Conservation (phyloP, 2,888 invertebrate species). For the Ptilodon capucinus region DNA sequence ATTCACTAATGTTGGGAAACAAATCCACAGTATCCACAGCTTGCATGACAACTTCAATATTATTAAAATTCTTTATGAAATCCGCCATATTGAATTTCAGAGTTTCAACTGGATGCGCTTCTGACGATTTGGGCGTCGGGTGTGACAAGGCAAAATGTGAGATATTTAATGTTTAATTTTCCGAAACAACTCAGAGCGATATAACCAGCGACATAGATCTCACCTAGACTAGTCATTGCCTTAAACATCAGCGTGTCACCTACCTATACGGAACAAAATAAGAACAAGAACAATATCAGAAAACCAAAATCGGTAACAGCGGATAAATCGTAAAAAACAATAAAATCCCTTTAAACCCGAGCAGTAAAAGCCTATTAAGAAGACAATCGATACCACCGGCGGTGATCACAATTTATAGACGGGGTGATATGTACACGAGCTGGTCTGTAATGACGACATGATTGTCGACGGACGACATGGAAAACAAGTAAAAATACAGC, state of each 20-base stretch:
- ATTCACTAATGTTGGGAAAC: not conserved
- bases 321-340: conserved; percentile 38
- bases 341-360: conserved; percentile 46
- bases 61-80: not conserved
- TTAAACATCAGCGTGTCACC: no score
- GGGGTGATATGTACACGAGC: conserved; percentile 66
- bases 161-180: not conserved
- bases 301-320: conserved; percentile 29
- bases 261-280: no score
- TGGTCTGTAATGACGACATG: conserved; percentile 78
- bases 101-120: not conserved
- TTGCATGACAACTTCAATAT: not conserved
- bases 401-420: conserved; percentile 78
- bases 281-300: not conserved
- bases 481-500: conserved; percentile 75
- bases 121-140: no score
- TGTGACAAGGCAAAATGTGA: no score
- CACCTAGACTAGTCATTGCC: no score
- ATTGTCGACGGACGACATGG: conserved; percentile 75
- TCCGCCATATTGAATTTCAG: not conserved
- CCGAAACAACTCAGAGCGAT: not conserved
- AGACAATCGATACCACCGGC: conserved; percentile 66
- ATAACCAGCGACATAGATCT: no score
- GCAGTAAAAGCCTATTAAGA: conserved; percentile 72
- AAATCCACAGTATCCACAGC: not conserved